Conservation (phyloP, 2,797 vertebrate species). For the Echiichthys vipera region DNA sequence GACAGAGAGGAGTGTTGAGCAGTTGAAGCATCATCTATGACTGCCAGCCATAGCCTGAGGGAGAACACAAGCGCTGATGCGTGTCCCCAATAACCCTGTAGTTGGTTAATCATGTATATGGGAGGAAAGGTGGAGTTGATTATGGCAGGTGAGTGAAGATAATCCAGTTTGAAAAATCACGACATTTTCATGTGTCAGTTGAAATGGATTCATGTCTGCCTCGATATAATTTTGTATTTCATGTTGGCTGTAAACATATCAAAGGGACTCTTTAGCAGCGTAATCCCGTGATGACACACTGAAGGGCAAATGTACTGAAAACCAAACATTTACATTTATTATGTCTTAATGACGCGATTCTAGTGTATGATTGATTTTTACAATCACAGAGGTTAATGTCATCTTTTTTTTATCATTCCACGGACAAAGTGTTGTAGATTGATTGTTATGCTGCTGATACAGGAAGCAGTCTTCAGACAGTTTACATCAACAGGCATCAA, state of each 20-base stretch:
- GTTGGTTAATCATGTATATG: constrained; percentile 48
- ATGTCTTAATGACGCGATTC: no score
- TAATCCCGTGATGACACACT: background rate
- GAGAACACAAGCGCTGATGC: constrained; percentile 63
- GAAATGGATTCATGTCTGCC: background rate
- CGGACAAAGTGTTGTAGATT: background rate
- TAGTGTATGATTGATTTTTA: no score
- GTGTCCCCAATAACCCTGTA: constrained; percentile 58
- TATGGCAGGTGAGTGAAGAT: constrained; percentile 44
- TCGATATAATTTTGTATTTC: background rate
- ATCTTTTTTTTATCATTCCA: background rate
- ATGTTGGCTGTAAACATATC: background rate
- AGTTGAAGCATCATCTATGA: constrained; percentile 64
- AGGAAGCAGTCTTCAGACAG: constrained; percentile 15
- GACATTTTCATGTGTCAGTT: constrained; percentile 9
- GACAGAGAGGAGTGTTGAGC: constrained; percentile 37
- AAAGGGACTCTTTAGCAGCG: background rate
- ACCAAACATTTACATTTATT: no score
- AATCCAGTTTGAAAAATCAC: constrained; percentile 26
- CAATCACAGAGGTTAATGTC: no score
- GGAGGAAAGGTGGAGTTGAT: constrained; percentile 44
- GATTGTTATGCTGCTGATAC: constrained; percentile 16
- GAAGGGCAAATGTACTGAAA: background rate
- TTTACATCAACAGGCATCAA: constrained; percentile 35
- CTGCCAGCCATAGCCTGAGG: constrained; percentile 64